Base-by-base conservation (phyloP, 2,113 vertebrate species). In the Ornithorhynchus anatinus region DNA sequence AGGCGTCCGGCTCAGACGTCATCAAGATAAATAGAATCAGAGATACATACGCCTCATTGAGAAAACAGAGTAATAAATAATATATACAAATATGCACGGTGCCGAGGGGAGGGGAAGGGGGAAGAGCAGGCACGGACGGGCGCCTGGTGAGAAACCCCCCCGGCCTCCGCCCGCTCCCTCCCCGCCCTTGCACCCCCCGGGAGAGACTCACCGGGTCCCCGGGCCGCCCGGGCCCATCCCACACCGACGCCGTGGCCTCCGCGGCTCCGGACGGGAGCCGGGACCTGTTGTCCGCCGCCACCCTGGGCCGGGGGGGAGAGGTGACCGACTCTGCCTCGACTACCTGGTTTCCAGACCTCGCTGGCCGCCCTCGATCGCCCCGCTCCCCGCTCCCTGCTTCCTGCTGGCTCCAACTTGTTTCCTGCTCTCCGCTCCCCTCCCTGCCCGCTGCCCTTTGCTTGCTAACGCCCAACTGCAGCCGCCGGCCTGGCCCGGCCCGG, bases 251-350 rank as follows among this genome's bases (percentile, higher is more conserved):
- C 6, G 5, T 16, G 19, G 43, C 7, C 20, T 17, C 43, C 8
- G n/a, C 20, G 20, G 43, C 43, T 22, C n/a, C 43, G 2, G 23
- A 3, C 43, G 4, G n/a, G 19, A 52, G 4, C 2, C 1, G 62
- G 3, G 5, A 4, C 11, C 14, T 32, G 25, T 1, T 0, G n/a
- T 13, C 17, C 1, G 0, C 5, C 7, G 14, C 43, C 43, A 12
- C 43, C 13, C 43, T n/a, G 4, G 43, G 20, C 9, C 43, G 2
- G 43, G 10, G 43, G 10, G 15, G 20, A 19, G 13, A 19, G 13
- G n/a, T 20, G 44, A 5, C 15, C 5, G 44, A 5, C 10, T 3
- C 44, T n/a, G 3, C 23, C n/a, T 23, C 6, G n/a, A 3, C 43
- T 23, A 11, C 8, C 43, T 17, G 43, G 43, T 23, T 45, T 45